phyloP scores from a whole-genome alignment of 2,888 invertebrate species.

The Caenorhabditis sulstoni region DNA sequence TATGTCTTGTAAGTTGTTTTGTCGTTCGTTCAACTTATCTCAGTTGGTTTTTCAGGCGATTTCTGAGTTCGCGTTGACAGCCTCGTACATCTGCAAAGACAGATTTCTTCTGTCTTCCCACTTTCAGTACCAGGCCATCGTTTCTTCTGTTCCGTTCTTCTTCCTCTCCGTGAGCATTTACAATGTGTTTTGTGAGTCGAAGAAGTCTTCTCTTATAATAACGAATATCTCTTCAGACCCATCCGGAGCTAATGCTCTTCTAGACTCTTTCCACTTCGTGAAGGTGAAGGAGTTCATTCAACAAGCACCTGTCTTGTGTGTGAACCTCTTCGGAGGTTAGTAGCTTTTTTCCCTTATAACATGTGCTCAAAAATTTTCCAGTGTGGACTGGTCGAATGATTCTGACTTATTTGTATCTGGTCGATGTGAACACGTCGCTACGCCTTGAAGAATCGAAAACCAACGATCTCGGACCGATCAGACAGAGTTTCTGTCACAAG shows the following conservation, averaged over 20 bases:
- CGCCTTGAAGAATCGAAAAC: background rate
- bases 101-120: background rate
- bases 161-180: background rate
- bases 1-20: conserved; percentile 5
- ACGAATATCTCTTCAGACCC: background rate
- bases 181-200: background rate
- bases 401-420: background rate
- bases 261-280: background rate
- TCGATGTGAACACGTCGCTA: background rate
- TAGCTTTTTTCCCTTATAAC: background rate
- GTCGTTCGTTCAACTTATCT: no score
- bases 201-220: background rate
- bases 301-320: no score
- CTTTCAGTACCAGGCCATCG: conserved; percentile 12
- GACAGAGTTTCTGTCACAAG: conserved; percentile 2
- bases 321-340: no score
- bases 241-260: background rate
- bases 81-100: background rate
- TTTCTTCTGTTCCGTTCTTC: background rate
- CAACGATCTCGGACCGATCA: conserved; percentile 9
- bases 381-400: background rate
- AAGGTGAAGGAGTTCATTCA: no score
- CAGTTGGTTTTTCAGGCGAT: conserved; percentile 8
- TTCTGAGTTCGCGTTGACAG: background rate
- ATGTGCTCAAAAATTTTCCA: background rate